phyloP scores from a whole-genome alignment of 2,797 vertebrate genomes.

The Nannoperca australis region DNA sequence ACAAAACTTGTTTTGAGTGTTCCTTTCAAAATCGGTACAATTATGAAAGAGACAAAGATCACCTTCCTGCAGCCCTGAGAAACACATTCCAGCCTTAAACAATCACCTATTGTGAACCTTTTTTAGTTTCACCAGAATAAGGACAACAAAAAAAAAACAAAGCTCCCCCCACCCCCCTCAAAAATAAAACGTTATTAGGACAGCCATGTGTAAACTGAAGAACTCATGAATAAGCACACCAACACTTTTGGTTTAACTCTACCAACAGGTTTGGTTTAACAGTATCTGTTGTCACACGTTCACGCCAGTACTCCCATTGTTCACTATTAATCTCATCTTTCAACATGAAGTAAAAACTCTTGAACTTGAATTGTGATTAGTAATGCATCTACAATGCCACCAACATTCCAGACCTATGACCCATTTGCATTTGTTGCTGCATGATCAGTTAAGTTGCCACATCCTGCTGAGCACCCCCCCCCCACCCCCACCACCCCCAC shows the following conservation, averaged over 20 bases:
- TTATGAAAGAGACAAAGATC: rapidly evolving
- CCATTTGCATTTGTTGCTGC: not conserved
- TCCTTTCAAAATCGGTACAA: not conserved
- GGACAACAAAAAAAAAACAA: not conserved
- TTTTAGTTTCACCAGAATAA: not conserved
- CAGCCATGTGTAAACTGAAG: not conserved
- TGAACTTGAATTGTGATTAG: not conserved
- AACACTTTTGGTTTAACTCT: not conserved
- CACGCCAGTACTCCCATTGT: not conserved
- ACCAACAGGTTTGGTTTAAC: no score
- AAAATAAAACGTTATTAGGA: not conserved
- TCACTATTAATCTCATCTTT: not conserved
- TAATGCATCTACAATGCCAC: slow-evolving; percentile 9
- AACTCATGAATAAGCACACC: not conserved
- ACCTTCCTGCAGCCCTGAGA: not conserved
- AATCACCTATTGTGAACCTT: not conserved
- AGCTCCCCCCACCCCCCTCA: not conserved
- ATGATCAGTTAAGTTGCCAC: not conserved
- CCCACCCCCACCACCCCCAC: no score
- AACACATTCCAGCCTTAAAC: not conserved
- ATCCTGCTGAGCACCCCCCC: not conserved
- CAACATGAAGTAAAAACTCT: not conserved
- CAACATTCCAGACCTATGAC: slow-evolving; percentile 11
- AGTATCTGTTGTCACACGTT: not conserved
- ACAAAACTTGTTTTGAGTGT: rapidly evolving